These are phyloP conservation scores for Conus betulinus DNA, from an alignment of 1,140 invertebrate genomes.

Conservation along the genomic window DNA sequence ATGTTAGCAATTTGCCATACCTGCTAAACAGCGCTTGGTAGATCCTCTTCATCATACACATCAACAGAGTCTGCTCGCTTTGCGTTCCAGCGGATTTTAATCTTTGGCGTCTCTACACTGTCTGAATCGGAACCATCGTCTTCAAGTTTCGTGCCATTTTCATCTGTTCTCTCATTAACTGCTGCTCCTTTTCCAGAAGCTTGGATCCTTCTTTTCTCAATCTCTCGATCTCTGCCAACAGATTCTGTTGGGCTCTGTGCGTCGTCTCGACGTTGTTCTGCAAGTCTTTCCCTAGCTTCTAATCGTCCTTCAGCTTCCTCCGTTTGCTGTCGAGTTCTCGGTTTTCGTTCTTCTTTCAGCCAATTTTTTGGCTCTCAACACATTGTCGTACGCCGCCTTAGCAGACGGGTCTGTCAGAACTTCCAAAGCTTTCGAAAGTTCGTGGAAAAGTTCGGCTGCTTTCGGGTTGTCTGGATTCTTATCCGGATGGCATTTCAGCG, in stretches of 20 bases:
- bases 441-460: conserved; percentile 89
- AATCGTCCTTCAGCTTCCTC: conserved; percentile 93
- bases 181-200: conserved; percentile 84
- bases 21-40: conserved; percentile 79
- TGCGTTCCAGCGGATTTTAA: conserved; percentile 85
- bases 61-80: conserved; percentile 81
- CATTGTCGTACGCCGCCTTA: conserved; percentile 90
- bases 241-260: conserved; percentile 65
- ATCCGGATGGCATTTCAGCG: conserved; percentile 94
- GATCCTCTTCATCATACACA: conserved; percentile 83
- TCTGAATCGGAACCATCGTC: conserved; percentile 24
- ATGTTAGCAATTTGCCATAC: conserved; percentile 88
- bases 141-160: conserved; percentile 75
- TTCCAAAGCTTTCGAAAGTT: conserved; percentile 90
- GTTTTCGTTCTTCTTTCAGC: conserved; percentile 84
- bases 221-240: conserved; percentile 86
- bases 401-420: conserved; percentile 88
- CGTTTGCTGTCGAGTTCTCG: conserved; percentile 88
- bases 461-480: conserved; percentile 96
- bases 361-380: conserved; percentile 88
- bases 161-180: conserved; percentile 80
- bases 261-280: conserved; percentile 70
- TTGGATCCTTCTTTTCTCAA: conserved; percentile 86
- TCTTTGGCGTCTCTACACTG: conserved; percentile 53
- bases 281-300: conserved; percentile 86